Percentiles rank a stretch among this genome's conserved stretches.
phyloP scores from a whole-genome alignment of 2,113 vertebrate genomes.

The Nothobranchius furzeri region DNA sequence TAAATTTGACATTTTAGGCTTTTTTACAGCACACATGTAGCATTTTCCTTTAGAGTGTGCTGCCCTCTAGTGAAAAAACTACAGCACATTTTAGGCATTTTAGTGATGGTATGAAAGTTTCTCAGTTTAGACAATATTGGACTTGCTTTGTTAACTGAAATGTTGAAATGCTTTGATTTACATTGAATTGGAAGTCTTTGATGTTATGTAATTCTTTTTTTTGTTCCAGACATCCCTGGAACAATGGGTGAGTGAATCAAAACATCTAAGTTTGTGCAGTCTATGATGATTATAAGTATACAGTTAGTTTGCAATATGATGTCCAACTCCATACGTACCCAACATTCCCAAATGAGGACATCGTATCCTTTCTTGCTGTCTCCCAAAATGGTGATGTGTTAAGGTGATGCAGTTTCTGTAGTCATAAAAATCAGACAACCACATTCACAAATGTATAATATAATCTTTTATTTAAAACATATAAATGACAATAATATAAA shows the following conservation, averaged over 20 bases:
- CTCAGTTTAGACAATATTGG: too few relatives aligned
- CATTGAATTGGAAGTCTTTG: too few relatives aligned
- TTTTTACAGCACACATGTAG: too few relatives aligned
- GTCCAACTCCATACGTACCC: conserved; percentile 6
- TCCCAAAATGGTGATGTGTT: background rate
- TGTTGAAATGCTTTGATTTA: background rate
- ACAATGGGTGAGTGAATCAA: background rate
- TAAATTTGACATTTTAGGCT: too few relatives aligned
- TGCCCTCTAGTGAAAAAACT: background rate
- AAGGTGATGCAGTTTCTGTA: conserved; percentile 3
- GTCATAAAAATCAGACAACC: background rate
- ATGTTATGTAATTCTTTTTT: too few relatives aligned
- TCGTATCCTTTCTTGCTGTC: background rate
- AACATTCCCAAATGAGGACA: background rate
- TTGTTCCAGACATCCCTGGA: background rate
- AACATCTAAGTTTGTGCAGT: background rate
- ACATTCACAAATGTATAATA: background rate
- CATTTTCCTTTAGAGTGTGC: background rate
- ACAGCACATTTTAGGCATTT: background rate
- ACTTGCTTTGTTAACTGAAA: too few relatives aligned
- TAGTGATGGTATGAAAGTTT: too few relatives aligned
- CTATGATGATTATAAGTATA: background rate
- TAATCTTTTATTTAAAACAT: background rate
- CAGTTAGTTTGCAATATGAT: background rate
- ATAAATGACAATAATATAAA: background rate